Conservation (phyloP, 1,140 invertebrate genomes). For the Atopsyche davidsoni region DNA sequence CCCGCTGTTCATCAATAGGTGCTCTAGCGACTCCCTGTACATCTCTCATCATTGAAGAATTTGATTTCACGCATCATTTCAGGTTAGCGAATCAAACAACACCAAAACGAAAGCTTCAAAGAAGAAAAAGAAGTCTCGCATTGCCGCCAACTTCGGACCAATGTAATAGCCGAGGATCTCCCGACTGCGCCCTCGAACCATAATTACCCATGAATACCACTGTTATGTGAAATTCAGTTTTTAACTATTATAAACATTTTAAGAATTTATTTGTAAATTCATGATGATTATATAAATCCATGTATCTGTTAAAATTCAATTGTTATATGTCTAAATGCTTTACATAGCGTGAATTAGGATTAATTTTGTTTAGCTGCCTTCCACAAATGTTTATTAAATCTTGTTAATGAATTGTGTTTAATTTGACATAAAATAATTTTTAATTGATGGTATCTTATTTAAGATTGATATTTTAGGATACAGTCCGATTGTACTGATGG, state of each 20-base stretch:
- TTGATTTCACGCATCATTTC: no score
- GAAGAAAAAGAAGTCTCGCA: constrained; percentile 16
- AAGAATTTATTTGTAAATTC: neutral
- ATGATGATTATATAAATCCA: neutral
- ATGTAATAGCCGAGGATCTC: neutral
- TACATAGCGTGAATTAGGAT: neutral
- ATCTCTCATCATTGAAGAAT: neutral
- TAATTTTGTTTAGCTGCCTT: neutral
- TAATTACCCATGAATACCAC: neutral
- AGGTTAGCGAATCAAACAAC: no score
- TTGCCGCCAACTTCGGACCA: constrained; percentile 20
- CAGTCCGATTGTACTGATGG: no score
- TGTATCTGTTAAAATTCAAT: no score
- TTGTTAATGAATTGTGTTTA: neutral
- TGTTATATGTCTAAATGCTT: no score
- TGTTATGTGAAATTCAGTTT: neutral
- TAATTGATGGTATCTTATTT: no score
- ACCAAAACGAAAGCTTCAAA: no score
- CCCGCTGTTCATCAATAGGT: neutral
- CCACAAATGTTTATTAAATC: neutral
- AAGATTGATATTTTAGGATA: no score
- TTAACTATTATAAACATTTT: neutral
- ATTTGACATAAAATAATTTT: neutral
- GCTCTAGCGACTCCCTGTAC: neutral
- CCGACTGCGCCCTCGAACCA: neutral